A percentile compares a stretch with the other conserved stretches of the same genome.
phyloP scores from a whole-genome alignment of 2,888 invertebrate genomes.

The Leptopilina drosophilae region DNA sequence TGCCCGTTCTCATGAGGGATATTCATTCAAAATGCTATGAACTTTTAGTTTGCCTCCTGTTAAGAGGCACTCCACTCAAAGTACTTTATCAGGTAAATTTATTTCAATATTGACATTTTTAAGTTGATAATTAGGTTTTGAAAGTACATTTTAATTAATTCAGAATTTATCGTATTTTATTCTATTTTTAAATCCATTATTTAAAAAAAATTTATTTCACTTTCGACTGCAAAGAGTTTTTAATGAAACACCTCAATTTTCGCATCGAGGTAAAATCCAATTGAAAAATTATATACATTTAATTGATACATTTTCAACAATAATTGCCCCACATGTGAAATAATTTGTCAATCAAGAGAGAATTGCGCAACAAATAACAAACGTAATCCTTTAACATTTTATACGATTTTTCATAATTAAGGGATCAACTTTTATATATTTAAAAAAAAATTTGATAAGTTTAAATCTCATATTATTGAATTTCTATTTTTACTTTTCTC shows the following conservation, averaged over 20 bases:
- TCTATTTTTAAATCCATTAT: not conserved
- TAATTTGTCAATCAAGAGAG: conserved; percentile 10
- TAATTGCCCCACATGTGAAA: not conserved
- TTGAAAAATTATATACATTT: not conserved
- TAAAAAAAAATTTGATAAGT: not conserved
- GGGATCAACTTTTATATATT: not conserved
- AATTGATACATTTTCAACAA: not conserved
- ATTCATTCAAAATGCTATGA: conserved; percentile 91
- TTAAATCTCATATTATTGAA: not conserved
- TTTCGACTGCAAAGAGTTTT: not conserved
- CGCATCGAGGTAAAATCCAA: not conserved
- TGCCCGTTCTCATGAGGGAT: conserved; percentile 86
- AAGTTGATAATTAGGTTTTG: too few species aligned
- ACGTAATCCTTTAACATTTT: not conserved
- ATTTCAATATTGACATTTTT: not conserved
- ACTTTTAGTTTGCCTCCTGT: conserved; percentile 85
- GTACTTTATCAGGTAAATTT: conserved; percentile 84
- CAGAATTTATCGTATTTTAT: not conserved
- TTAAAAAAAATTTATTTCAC: not conserved
- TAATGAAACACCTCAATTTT: not conserved
- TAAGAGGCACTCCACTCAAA: conserved; percentile 87
- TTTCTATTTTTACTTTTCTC: too few species aligned
- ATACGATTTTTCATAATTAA: conserved; percentile 15
- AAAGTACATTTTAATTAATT: too few species aligned
- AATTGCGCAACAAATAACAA: conserved; percentile 17